phyloP scores from a whole-genome alignment of 1,140 invertebrate species.

The Neodiprion lecontei region DNA sequence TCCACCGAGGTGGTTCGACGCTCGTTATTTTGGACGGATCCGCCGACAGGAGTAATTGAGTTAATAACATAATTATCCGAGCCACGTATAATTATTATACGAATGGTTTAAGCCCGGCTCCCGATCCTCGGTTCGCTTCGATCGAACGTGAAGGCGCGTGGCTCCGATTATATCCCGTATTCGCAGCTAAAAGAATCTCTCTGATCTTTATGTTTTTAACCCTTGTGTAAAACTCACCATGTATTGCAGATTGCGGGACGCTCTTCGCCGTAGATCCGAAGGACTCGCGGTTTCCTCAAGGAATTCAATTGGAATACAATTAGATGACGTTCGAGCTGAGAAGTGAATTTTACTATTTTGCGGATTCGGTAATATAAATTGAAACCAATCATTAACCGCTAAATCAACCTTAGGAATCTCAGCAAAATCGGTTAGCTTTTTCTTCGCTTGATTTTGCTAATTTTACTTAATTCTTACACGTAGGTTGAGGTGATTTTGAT shows the following conservation, averaged over 20 bases:
- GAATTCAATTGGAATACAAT: neutral
- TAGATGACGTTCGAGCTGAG: neutral
- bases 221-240: too few relatives aligned
- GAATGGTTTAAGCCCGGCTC: neutral
- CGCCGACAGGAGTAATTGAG: conserved; percentile 2
- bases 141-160: conserved; percentile 6
- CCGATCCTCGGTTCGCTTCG: neutral
- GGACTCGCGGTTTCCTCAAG: neutral
- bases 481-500: too few relatives aligned
- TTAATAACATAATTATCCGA: neutral
- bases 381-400: too few relatives aligned
- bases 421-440: too few relatives aligned
- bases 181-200: too few relatives aligned
- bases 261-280: neutral
- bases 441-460: too few relatives aligned
- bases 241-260: neutral
- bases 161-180: neutral
- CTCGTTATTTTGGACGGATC: conserved; percentile 5
- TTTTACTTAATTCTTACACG: too few relatives aligned
- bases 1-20: neutral
- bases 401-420: too few relatives aligned
- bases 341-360: too few relatives aligned
- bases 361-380: too few relatives aligned
- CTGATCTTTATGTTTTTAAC: too few relatives aligned
- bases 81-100: conserved; percentile 1